A percentile compares a stretch with the other conserved stretches of the same genome.
phyloP scores from a whole-genome alignment of 2,113 vertebrate genomes.

The Lampris megalopsis region DNA sequence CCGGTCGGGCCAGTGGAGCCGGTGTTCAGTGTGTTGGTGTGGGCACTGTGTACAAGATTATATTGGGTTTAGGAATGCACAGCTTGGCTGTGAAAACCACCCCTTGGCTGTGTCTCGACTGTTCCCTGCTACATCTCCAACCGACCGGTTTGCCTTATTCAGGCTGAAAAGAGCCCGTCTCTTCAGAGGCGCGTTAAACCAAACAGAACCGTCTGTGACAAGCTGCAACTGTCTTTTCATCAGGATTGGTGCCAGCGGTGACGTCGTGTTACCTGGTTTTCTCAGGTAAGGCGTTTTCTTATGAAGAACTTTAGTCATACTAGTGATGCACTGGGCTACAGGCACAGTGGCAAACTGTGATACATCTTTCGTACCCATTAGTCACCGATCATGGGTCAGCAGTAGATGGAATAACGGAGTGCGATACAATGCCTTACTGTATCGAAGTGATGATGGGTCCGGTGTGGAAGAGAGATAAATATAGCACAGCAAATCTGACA shows the following conservation, averaged over 20 bases:
- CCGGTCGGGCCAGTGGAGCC: slow-evolving; percentile 30
- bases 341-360: neutral
- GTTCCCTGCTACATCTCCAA: slow-evolving; percentile 67
- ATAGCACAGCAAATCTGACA: neutral
- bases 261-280: slow-evolving; percentile 50
- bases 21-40: slow-evolving; percentile 43
- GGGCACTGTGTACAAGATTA: slow-evolving; percentile 69
- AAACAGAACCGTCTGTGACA: slow-evolving; percentile 35
- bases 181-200: slow-evolving; percentile 24
- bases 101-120: slow-evolving; percentile 69
- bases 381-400: slow-evolving; percentile 7
- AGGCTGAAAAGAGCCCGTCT: neutral
- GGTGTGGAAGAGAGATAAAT: too few relatives aligned
- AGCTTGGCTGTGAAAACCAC: slow-evolving; percentile 74
- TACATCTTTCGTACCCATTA: slow-evolving; percentile 3
- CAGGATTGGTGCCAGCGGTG: neutral
- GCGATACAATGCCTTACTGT: neutral
- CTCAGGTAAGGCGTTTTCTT: slow-evolving; percentile 43
- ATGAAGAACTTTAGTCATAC: slow-evolving; percentile 46
- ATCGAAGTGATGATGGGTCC: neutral
- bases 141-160: slow-evolving; percentile 68
- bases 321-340: slow-evolving; percentile 9
- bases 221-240: slow-evolving; percentile 8
- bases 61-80: slow-evolving; percentile 78
- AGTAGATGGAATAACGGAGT: neutral